These are phyloP conservation scores for Astyanax mexicanus DNA, from an alignment of 2,797 vertebrate species.

Conservation along the genomic window DNA sequence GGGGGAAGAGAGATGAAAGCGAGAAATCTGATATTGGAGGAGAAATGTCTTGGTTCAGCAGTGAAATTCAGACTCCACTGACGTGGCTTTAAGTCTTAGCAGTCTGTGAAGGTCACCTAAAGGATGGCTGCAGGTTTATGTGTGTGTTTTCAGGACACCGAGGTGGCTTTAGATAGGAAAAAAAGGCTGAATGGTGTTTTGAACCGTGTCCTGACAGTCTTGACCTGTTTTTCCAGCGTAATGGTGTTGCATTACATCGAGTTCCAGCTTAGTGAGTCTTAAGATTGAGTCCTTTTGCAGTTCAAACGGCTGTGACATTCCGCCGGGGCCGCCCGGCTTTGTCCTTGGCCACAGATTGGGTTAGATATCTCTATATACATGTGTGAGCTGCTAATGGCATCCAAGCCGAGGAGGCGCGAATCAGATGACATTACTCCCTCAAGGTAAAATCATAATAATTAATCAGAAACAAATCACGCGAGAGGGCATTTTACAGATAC, in stretches of 20 bases:
- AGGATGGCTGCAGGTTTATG: slow-evolving; percentile 47
- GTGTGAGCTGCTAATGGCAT: slow-evolving; percentile 54
- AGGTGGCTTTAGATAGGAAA: slow-evolving; percentile 55
- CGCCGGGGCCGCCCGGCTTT: slow-evolving; percentile 69
- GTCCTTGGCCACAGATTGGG: slow-evolving; percentile 71
- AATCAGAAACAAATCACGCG: slow-evolving; percentile 4
- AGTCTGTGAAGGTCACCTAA: slow-evolving; percentile 59
- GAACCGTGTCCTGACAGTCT: slow-evolving; percentile 62
- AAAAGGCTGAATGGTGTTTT: slow-evolving; percentile 61
- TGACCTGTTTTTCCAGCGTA: slow-evolving; percentile 72
- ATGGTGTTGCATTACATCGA: slow-evolving; percentile 73
- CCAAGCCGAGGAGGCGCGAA: slow-evolving; percentile 10
- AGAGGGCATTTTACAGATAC: neutral
- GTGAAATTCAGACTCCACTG: neutral
- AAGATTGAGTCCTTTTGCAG: slow-evolving; percentile 77
- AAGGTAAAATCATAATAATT: slow-evolving; percentile 53
- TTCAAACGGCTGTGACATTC: slow-evolving; percentile 77
- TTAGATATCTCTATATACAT: slow-evolving; percentile 61
- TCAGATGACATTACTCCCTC: slow-evolving; percentile 51
- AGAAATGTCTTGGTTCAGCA: slow-evolving; percentile 7
- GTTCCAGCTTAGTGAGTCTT: slow-evolving; percentile 79
- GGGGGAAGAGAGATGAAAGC: slow-evolving; percentile 3
- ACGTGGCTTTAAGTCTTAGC: slow-evolving; percentile 20
- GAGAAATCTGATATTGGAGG: slow-evolving; percentile 4
- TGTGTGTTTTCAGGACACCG: slow-evolving; percentile 44